Percentiles rank a stretch among this genome's conserved stretches.
Evolutionary conservation across 2,113 vertebrate species (phyloP).

Genomic region (Tachysurus vachellii): DNA sequence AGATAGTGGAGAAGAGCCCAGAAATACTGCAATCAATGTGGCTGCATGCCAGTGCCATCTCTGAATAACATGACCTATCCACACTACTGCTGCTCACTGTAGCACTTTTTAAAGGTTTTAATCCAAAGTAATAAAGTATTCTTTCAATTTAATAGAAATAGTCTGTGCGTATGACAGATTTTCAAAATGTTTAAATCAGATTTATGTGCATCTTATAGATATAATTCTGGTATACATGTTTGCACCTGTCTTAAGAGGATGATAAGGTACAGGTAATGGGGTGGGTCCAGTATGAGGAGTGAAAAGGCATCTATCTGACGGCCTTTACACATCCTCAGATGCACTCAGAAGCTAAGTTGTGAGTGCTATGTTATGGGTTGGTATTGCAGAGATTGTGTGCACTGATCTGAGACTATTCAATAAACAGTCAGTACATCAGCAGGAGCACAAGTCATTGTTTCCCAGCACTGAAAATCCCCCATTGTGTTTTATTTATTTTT

Average conservation of each 20-base stretch:
- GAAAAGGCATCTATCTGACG: slow-evolving; percentile 62
- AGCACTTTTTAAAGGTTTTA: slow-evolving; percentile 30
- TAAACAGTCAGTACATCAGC: slow-evolving; percentile 42
- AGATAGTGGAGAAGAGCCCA: slow-evolving; percentile 62
- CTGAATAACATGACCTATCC: slow-evolving; percentile 52
- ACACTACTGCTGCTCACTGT: slow-evolving; percentile 41
- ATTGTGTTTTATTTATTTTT: slow-evolving; percentile 56
- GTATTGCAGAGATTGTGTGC: slow-evolving; percentile 49
- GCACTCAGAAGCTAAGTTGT: not conserved
- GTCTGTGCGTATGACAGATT: not conserved
- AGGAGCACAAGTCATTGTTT: slow-evolving; percentile 46
- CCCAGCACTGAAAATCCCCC: slow-evolving; percentile 33
- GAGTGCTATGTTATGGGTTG: slow-evolving; percentile 25
- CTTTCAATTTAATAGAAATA: slow-evolving; percentile 9
- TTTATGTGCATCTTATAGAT: not conserved
- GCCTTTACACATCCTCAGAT: slow-evolving; percentile 21
- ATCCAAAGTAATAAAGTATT: not conserved
- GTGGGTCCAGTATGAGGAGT: slow-evolving; percentile 44
- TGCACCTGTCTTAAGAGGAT: not conserved
- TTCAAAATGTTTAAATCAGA: not conserved
- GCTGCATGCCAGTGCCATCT: slow-evolving; percentile 45
- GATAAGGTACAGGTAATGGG: not conserved
- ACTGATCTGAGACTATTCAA: slow-evolving; percentile 53
- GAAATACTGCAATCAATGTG: slow-evolving; percentile 60
- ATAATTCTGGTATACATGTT: not conserved